Evolutionary conservation across 2,113 vertebrate genomes (phyloP).

Genomic region (Prolemur simus): DNA sequence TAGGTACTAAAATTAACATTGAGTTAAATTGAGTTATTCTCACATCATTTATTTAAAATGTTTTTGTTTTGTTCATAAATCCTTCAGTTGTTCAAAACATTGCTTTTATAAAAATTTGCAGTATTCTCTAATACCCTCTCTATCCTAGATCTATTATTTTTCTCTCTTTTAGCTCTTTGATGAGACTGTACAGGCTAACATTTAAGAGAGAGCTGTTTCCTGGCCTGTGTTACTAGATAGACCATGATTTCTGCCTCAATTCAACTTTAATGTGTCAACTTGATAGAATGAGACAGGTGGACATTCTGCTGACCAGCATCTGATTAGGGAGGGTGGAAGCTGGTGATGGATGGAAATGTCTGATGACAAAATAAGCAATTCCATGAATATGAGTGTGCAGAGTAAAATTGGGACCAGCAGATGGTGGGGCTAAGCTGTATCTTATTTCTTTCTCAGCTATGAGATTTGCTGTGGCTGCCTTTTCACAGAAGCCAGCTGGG

Average conservation of each 20-base stretch:
- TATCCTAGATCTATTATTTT: background rate
- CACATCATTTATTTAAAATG: slow-evolving; percentile 51
- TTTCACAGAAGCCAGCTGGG: slow-evolving; percentile 59
- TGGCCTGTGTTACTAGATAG: background rate
- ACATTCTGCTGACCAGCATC: slow-evolving; percentile 48
- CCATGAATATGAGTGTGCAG: background rate
- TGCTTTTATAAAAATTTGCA: slow-evolving; percentile 11
- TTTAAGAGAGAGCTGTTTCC: background rate
- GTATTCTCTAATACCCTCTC: background rate
- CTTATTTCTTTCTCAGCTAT: slow-evolving; percentile 46
- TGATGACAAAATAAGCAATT: slow-evolving; percentile 58
- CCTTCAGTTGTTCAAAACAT: background rate
- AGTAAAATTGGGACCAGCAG: slow-evolving; percentile 23
- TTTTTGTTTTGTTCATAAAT: background rate
- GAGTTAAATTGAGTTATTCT: slow-evolving; percentile 45
- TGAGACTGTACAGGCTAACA: background rate
- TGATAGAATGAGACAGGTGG: slow-evolving; percentile 42
- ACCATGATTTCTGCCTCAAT: background rate
- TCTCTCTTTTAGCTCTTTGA: background rate
- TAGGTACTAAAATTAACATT: background rate
- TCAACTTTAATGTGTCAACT: background rate
- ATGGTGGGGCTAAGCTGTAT: slow-evolving; percentile 32
- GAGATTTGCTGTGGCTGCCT: slow-evolving; percentile 31
- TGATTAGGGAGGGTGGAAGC: background rate
- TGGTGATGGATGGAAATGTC: slow-evolving; percentile 32